Conservation (phyloP, 2,113 vertebrate species). For the Scomber scombrus region DNA sequence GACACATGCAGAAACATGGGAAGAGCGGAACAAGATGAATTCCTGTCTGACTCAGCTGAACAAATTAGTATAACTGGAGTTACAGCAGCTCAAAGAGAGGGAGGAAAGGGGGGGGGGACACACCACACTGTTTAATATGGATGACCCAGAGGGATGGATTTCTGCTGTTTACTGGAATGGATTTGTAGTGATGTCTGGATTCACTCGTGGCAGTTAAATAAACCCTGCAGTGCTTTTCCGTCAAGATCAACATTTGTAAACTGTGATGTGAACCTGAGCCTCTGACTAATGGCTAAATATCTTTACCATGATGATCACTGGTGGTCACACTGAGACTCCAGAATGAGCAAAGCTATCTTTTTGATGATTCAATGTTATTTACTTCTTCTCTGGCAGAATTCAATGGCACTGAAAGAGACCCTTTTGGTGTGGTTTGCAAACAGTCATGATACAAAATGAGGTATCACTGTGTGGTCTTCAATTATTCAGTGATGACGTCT, state of each 20-base stretch:
- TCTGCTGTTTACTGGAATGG: neutral
- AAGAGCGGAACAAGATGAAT: conserved; percentile 52
- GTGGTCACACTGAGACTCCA: neutral
- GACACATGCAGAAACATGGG: conserved; percentile 57
- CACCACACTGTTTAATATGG: conserved; percentile 5
- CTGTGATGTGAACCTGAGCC: conserved; percentile 2
- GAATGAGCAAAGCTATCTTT: neutral
- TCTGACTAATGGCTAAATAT: neutral
- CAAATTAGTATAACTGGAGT: conserved; percentile 39
- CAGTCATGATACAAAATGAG: too few species aligned
- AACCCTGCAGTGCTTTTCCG: neutral
- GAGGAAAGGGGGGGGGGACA: neutral
- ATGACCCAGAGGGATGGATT: conserved; percentile 7
- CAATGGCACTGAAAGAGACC: too few species aligned
- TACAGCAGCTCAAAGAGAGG: conserved; percentile 2
- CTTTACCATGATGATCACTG: neutral
- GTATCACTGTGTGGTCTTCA: too few species aligned
- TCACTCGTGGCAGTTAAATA: conserved; percentile 1
- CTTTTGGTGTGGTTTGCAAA: too few species aligned
- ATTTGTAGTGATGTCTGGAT: neutral
- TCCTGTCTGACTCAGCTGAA: conserved; percentile 67
- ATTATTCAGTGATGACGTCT: too few species aligned
- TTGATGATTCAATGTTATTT: too few species aligned
- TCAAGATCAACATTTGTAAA: neutral
- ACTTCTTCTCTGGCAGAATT: too few species aligned